Percentiles rank a stretch among this genome's conserved stretches.
Conservation (phyloP, 2,888 invertebrate genomes). For the Meliscaeva auricollis region DNA sequence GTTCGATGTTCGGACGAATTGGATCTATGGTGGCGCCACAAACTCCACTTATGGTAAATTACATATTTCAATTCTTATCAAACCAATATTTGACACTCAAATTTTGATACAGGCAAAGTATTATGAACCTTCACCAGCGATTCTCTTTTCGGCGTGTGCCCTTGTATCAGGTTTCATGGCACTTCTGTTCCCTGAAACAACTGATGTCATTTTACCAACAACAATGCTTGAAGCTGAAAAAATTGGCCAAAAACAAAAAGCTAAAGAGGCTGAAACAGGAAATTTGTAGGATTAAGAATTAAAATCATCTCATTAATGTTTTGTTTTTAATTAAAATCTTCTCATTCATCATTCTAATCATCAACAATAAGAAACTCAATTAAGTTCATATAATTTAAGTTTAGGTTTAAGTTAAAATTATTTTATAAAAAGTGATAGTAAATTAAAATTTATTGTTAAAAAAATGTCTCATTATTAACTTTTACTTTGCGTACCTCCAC, state of each 20-base stretch:
- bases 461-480: too few relatives aligned
- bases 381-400: neutral
- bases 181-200: slow-evolving; percentile 87
- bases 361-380: neutral
- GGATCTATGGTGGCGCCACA: slow-evolving; percentile 90
- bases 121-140: slow-evolving; percentile 85
- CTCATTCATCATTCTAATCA: neutral
- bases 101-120: slow-evolving; percentile 79
- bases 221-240: slow-evolving; percentile 87
- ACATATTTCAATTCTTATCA: neutral
- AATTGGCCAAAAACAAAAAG: slow-evolving; percentile 80
- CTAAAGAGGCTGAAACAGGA: slow-evolving; percentile 26
- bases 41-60: slow-evolving; percentile 86
- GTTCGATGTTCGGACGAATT: slow-evolving; percentile 88
- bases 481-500: too few relatives aligned
- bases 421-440: neutral
- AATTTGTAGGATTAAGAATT: slow-evolving; percentile 8
- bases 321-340: neutral
- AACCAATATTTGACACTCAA: neutral
- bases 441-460: neutral
- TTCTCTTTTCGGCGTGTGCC: slow-evolving; percentile 86
- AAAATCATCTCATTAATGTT: neutral
- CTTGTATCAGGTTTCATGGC: slow-evolving; percentile 86
- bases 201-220: slow-evolving; percentile 86
- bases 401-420: slow-evolving; percentile 1